Evolutionary conservation across 2,888 invertebrate species (phyloP).

Genomic region (Drosophila pseudotakahashii): DNA sequence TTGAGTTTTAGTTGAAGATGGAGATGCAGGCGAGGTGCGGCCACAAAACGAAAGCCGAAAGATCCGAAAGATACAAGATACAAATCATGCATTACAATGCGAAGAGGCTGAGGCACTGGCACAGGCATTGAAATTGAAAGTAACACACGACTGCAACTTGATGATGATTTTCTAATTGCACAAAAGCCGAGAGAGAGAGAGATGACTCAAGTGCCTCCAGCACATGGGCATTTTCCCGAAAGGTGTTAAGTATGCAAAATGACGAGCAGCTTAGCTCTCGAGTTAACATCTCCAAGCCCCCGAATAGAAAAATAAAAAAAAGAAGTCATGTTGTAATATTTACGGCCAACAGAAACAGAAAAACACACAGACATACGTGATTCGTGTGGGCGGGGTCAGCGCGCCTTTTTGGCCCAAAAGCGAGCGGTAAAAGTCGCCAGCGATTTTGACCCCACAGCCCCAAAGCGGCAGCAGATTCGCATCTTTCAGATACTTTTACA

Average conservation of each 20-base stretch:
- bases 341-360: constrained; percentile 45
- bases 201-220: constrained; percentile 30
- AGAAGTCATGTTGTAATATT: constrained; percentile 74
- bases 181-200: constrained; percentile 54
- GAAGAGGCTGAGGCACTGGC: constrained; percentile 17
- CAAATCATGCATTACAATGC: constrained; percentile 49
- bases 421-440: constrained; percentile 71
- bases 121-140: constrained; percentile 64
- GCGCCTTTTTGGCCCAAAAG: constrained; percentile 48
- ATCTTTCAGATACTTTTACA: constrained; percentile 77
- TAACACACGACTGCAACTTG: constrained; percentile 63
- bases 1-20: not conserved
- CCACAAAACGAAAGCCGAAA: constrained; percentile 67
- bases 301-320: not conserved
- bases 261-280: constrained; percentile 63
- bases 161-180: constrained; percentile 76
- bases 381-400: constrained; percentile 44
- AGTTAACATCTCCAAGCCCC: constrained; percentile 21
- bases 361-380: constrained; percentile 1
- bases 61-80: constrained; percentile 39
- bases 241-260: constrained; percentile 79
- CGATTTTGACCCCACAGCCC: constrained; percentile 67
- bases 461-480: constrained; percentile 71
- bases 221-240: constrained; percentile 60
- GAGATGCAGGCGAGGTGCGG: constrained; percentile 37